Evolutionary conservation across 2,797 vertebrate genomes (phyloP).

Genomic region (Microctenopoma steveboyesi): DNA sequence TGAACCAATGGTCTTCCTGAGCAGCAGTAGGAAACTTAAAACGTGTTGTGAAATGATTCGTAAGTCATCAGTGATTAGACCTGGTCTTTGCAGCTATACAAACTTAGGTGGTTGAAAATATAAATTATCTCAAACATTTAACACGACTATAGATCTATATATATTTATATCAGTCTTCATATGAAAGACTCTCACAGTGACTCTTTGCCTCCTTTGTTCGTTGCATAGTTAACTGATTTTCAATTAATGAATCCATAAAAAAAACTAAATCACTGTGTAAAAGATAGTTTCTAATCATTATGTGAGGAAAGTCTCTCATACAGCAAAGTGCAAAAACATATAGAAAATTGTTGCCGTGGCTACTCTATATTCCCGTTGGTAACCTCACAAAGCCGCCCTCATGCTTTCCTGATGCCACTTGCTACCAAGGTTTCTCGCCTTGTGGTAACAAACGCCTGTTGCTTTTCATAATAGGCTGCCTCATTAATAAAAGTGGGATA

Average conservation of each 20-base stretch:
- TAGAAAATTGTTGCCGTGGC: slow-evolving; percentile 42
- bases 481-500: slow-evolving; percentile 97
- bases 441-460: slow-evolving; percentile 93
- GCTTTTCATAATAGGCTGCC: slow-evolving; percentile 98
- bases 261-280: slow-evolving; percentile 64
- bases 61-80: slow-evolving; percentile 48
- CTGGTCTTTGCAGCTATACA: slow-evolving; percentile 42
- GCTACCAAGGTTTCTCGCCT: slow-evolving; percentile 85
- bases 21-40: slow-evolving; percentile 59
- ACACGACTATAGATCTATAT: slow-evolving; percentile 42
- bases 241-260: slow-evolving; percentile 59
- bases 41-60: slow-evolving; percentile 46
- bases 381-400: slow-evolving; percentile 28
- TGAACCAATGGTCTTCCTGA: slow-evolving; percentile 69
- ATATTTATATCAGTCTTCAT: slow-evolving; percentile 33
- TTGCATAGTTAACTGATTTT: slow-evolving; percentile 80
- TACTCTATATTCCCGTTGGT: slow-evolving; percentile 8
- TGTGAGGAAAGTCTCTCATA: slow-evolving; percentile 49
- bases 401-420: slow-evolving; percentile 80
- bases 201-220: slow-evolving; percentile 36
- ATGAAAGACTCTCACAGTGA: slow-evolving; percentile 67
- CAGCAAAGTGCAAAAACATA: slow-evolving; percentile 68
- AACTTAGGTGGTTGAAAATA: slow-evolving; percentile 48
- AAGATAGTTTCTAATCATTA: slow-evolving; percentile 56
- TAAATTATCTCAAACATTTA: slow-evolving; percentile 68